Conservation (phyloP, 2,113 vertebrate species). For the Cichladusa arquata region DNA sequence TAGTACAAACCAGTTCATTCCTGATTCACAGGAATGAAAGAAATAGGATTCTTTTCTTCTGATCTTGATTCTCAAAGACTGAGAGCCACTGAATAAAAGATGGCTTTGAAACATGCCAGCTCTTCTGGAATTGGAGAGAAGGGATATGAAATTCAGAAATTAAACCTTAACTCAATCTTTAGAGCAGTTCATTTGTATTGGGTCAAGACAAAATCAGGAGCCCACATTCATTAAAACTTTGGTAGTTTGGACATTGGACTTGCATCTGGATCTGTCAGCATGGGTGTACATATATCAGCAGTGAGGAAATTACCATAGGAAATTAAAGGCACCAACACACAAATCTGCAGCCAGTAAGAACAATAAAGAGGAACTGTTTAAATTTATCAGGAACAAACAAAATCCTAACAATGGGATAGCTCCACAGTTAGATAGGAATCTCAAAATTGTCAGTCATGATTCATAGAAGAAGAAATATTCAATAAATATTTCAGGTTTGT, state of each 20-base stretch:
- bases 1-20: neutral
- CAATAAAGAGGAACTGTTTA: slow-evolving; percentile 51
- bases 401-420: slow-evolving; percentile 37
- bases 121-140: neutral
- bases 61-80: neutral
- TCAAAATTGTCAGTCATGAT: slow-evolving; percentile 35
- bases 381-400: slow-evolving; percentile 50
- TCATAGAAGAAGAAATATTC: slow-evolving; percentile 47
- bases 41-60: neutral
- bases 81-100: neutral
- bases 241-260: neutral
- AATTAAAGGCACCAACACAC: slow-evolving; percentile 48
- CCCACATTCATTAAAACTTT: neutral
- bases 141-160: neutral
- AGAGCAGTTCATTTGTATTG: neutral
- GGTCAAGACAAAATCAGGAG: neutral
- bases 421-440: slow-evolving; percentile 42
- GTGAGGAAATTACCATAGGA: slow-evolving; percentile 45
- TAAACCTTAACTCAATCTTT: neutral
- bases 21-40: neutral
- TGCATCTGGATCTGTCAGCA: slow-evolving; percentile 1
- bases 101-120: neutral
- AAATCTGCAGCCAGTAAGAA: slow-evolving; percentile 41
- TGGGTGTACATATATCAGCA: neutral
- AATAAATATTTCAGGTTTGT: slow-evolving; percentile 48